A percentile compares a stretch with the other conserved stretches of the same genome.
phyloP scores from a whole-genome alignment of 2,797 vertebrate genomes.

The Parauchenoglanis ngamensis region DNA sequence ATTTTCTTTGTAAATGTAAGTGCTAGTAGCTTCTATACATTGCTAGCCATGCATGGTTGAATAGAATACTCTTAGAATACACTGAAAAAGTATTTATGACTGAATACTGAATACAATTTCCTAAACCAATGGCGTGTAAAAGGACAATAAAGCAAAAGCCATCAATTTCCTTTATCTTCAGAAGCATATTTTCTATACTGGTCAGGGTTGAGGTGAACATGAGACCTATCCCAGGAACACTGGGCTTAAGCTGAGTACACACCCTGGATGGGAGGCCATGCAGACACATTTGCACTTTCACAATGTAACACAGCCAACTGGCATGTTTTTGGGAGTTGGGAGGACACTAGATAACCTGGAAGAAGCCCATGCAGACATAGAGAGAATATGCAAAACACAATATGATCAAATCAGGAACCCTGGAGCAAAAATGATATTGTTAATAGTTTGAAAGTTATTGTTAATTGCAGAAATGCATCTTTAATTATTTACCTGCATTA shows the following conservation, averaged over 20 bases:
- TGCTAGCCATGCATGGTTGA: background rate
- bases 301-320: background rate
- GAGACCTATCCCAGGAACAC: background rate
- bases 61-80: background rate
- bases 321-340: background rate
- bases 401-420: background rate
- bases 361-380: background rate
- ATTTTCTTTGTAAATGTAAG: background rate
- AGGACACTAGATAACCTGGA: background rate
- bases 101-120: background rate
- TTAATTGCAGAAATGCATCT: background rate
- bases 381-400: background rate
- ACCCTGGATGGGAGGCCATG: background rate
- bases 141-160: background rate
- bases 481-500: slow-evolving; percentile 24
- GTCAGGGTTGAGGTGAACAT: background rate
- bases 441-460: background rate
- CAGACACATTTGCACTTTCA: background rate
- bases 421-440: background rate
- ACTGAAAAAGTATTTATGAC: background rate
- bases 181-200: background rate
- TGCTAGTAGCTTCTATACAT: background rate
- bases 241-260: background rate
- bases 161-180: background rate
- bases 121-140: background rate